Conservation (phyloP, 1,140 invertebrate species). For the Pachypeltis micranthus region DNA sequence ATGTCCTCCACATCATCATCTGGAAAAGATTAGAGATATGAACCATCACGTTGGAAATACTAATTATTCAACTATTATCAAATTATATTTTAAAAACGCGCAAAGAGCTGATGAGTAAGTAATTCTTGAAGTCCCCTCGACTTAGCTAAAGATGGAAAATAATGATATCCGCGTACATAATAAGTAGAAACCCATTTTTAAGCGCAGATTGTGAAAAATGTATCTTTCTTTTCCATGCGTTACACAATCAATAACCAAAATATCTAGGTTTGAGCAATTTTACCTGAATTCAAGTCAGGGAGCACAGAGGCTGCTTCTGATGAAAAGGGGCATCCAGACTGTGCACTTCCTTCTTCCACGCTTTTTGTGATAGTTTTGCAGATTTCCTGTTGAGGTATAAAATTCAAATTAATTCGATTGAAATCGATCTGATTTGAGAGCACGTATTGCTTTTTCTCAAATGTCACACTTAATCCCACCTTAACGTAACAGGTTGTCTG, state of each 20-base stretch:
- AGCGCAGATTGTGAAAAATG: neutral
- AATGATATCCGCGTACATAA: neutral
- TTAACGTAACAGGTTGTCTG: neutral
- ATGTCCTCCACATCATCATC: conserved; percentile 15
- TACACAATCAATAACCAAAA: neutral
- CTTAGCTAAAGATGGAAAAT: conserved; percentile 1
- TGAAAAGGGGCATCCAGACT: neutral
- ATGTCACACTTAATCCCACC: neutral
- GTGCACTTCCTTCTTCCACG: conserved; percentile 1
- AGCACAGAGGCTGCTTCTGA: neutral
- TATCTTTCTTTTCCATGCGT: neutral
- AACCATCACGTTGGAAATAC: neutral
- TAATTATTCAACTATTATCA: neutral
- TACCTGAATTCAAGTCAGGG: conserved; percentile 7
- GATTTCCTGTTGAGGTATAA: conserved; percentile 9
- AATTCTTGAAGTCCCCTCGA: neutral
- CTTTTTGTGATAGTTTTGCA: conserved; percentile 17
- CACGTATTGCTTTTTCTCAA: neutral
- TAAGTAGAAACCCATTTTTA: neutral
- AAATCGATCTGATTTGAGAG: neutral
- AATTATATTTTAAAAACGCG: neutral
- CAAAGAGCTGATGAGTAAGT: neutral
- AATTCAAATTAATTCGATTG: neutral
- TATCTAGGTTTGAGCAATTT: neutral
- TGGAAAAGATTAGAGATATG: no score